Base-by-base conservation (phyloP, 1,140 invertebrate species). In the Pteromalus puparum region DNA sequence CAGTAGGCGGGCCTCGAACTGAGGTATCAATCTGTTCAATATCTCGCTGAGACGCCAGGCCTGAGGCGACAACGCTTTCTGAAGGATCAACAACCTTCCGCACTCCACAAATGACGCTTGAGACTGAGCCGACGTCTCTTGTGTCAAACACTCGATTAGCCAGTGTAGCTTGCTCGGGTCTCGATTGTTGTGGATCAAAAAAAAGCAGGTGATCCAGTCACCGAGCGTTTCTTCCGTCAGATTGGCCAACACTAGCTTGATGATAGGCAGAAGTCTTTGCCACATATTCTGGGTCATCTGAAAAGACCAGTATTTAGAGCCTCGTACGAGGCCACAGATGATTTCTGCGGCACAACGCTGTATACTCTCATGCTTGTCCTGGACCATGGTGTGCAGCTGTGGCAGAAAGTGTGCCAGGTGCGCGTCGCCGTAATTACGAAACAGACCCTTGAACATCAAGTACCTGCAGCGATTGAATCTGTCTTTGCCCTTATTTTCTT, bases 311-410 rank as follows among this genome's bases (percentile, higher is more conserved):
- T 98, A 96, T 89, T 98, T 97, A 1, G 95, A 94, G 0, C 97
- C 97, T 10, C 95, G 91, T 21, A 98, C 94, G 0, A 98, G 89
- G 9, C 97, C 96, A 9, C 95, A 94, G 2, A 97, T 93, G 5
- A 99, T 95, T 92, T 99, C 98, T 2, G 97, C 94, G 0, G 96
- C 97, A 93, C 97, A 97, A 75, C 97, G 94, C 88, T 99, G 97
- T 26, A 61, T 26, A 82, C 95, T 95, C 90, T 98, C 97, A 72
- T 96, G 95, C 81, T 94, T 94, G 79, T 97, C 95, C 18, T 89
- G 89, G 0, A 97, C 95, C 46, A 97, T 92, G 72, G 92, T 91
- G 81, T 95, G 90, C 13, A 98, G 91, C 90, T 97, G 96, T 0
- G 94, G 93, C 48, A 95, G 87, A 73, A 97, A 95, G 9, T 93